Percentiles rank a stretch among this genome's conserved stretches.
phyloP scores from a whole-genome alignment of 2,888 invertebrate species.

The Clivina fossor region DNA sequence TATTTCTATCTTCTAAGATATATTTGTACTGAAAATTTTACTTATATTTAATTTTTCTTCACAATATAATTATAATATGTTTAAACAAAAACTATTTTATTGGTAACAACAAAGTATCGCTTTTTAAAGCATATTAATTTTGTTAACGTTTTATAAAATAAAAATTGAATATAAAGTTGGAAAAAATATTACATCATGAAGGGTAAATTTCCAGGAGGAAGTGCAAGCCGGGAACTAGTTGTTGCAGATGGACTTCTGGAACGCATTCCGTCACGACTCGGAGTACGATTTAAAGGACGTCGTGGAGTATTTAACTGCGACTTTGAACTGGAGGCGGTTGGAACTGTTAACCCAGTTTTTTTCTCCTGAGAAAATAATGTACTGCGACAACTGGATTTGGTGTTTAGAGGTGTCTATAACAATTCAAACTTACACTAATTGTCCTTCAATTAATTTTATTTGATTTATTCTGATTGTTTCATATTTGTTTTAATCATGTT shows the following conservation, averaged over 20 bases:
- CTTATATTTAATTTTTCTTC: too few species aligned
- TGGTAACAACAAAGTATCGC: too few species aligned
- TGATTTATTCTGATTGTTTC: too few species aligned
- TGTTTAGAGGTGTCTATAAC: too few species aligned
- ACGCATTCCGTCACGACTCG: neutral
- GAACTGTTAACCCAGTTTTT: neutral
- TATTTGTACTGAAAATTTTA: too few species aligned
- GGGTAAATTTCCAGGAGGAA: conserved; percentile 4
- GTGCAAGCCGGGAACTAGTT: neutral
- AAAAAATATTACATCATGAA: conserved; percentile 13
- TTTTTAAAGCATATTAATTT: too few species aligned
- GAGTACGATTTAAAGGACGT: neutral
- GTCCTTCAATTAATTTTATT: too few species aligned
- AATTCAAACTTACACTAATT: too few species aligned
- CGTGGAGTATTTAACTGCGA: conserved; percentile 5
- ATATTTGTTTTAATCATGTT: too few species aligned
- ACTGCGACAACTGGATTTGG: conserved; percentile 18
- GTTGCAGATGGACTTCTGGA: neutral
- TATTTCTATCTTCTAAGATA: too few species aligned
- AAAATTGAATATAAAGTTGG: conserved; percentile 1
- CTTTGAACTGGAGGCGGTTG: neutral
- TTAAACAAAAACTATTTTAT: too few species aligned
- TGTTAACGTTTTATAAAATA: neutral
- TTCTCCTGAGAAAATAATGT: conserved; percentile 2
- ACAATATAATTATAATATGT: too few species aligned